Percentiles rank a stretch among this genome's conserved stretches.
phyloP scores from a whole-genome alignment of 2,888 invertebrate genomes.

The Troilus luridus region DNA sequence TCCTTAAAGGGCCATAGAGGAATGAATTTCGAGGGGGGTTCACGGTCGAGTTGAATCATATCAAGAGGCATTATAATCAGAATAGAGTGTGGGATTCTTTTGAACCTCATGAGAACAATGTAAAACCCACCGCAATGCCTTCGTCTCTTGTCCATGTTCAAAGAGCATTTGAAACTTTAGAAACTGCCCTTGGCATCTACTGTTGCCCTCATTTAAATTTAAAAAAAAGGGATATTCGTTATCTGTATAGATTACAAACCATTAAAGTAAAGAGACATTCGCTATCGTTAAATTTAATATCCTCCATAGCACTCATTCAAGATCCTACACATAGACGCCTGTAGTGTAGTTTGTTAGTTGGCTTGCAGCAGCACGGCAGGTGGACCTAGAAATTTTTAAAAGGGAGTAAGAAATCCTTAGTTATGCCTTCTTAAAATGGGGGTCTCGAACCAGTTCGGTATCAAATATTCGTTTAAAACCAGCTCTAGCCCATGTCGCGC shows the following conservation, averaged over 20 bases:
- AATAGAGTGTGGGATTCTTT: not conserved
- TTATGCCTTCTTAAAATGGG: too few species aligned
- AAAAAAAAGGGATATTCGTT: not conserved
- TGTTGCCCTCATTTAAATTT: not conserved
- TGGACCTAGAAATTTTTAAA: too few species aligned
- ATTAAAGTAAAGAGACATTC: not conserved
- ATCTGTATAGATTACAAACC: not conserved
- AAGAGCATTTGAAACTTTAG: slow-evolving; percentile 19
- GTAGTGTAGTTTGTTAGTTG: too few species aligned
- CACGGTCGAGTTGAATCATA: slow-evolving; percentile 23
- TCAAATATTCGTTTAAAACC: too few species aligned
- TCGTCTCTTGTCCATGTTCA: not conserved
- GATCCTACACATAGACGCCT: too few species aligned
- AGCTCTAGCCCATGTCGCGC: too few species aligned
- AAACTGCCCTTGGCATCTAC: not conserved
- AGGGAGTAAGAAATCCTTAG: too few species aligned
- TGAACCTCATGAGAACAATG: not conserved
- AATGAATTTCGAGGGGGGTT: slow-evolving; percentile 10
- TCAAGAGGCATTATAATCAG: slow-evolving; percentile 9
- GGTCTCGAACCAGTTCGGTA: too few species aligned
- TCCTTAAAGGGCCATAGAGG: not conserved
- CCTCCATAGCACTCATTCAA: too few species aligned
- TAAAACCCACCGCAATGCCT: not conserved
- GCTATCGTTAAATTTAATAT: not conserved
- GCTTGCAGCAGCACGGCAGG: too few species aligned